Evolutionary conservation across 1,140 invertebrate genomes (phyloP).

Genomic region (Onthophagus taurus): DNA sequence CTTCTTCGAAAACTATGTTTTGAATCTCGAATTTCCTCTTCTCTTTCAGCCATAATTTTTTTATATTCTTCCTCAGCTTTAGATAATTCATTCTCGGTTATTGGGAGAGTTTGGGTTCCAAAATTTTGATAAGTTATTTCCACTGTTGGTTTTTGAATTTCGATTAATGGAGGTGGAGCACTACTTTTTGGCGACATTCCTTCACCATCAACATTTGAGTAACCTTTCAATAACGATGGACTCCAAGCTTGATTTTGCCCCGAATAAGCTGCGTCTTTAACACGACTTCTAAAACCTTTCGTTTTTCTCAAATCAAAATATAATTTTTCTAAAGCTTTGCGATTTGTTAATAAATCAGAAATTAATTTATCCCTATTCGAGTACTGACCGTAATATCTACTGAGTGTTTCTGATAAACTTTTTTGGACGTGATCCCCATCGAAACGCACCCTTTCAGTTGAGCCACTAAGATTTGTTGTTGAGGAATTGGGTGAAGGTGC

Average conservation of each 20-base stretch:
- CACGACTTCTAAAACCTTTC: constrained; percentile 50
- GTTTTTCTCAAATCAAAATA: constrained; percentile 63
- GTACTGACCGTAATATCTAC: constrained; percentile 55
- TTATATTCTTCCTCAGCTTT: constrained; percentile 42
- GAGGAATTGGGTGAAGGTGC: constrained; percentile 23
- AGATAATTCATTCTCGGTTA: constrained; percentile 44
- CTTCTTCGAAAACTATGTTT: constrained; percentile 42
- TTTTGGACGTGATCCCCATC: constrained; percentile 51
- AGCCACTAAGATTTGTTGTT: constrained; percentile 11
- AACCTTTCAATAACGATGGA: constrained; percentile 12
- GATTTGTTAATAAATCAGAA: constrained; percentile 58
- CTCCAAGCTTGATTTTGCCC: constrained; percentile 14
- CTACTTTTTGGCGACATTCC: background rate
- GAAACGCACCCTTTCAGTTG: constrained; percentile 32
- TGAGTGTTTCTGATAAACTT: constrained; percentile 52
- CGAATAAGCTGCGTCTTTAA: constrained; percentile 18
- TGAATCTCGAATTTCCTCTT: constrained; percentile 31
- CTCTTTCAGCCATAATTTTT: constrained; percentile 32
- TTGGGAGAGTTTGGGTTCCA: constrained; percentile 52
- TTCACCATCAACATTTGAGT: constrained; percentile 16
- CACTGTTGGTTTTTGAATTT: constrained; percentile 50
- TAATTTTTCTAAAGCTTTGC: constrained; percentile 58
- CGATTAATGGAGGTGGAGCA: constrained; percentile 54
- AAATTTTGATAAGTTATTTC: constrained; percentile 41
- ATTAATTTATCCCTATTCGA: constrained; percentile 56